phyloP scores from a whole-genome alignment of 1,140 invertebrate genomes.

The Philopotamus ludificatus region DNA sequence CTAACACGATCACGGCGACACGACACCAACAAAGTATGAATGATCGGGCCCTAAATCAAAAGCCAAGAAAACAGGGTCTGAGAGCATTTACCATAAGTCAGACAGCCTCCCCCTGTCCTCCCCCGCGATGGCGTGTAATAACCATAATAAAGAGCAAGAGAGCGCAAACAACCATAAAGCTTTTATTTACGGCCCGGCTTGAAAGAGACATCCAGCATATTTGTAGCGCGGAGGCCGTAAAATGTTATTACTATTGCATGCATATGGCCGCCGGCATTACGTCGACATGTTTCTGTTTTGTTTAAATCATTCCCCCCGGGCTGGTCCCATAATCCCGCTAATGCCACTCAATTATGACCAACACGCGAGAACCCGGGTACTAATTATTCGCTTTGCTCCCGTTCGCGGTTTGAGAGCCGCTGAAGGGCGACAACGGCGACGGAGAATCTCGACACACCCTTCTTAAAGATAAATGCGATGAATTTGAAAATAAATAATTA shows the following conservation, averaged over 20 bases:
- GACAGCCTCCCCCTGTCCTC: constrained; percentile 6
- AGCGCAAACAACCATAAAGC: constrained; percentile 41
- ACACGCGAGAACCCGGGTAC: constrained; percentile 17
- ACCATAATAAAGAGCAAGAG: constrained; percentile 41
- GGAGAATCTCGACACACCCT: no score
- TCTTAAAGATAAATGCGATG: no score
- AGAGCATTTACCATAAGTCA: constrained; percentile 26
- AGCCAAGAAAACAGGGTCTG: not conserved
- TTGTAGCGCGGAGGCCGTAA: constrained; percentile 30
- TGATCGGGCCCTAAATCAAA: constrained; percentile 4
- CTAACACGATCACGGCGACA: no score
- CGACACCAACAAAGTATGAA: not conserved
- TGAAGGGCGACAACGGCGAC: no score
- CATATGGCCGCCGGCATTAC: constrained; percentile 31
- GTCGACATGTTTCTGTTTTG: constrained; percentile 33
- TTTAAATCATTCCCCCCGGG: constrained; percentile 36
- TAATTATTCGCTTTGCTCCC: no score
- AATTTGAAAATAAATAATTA: no score
- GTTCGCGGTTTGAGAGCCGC: no score
- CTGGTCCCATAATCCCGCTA: not conserved
- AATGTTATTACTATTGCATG: constrained; percentile 39
- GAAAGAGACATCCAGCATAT: constrained; percentile 39
- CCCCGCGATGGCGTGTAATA: constrained; percentile 28
- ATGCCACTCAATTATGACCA: constrained; percentile 23
- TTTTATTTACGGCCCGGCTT: constrained; percentile 37